A percentile compares a stretch with the other conserved stretches of the same genome.
Evolutionary conservation across 2,113 vertebrate species (phyloP).

Genomic region (Poeciliopsis retropinna): DNA sequence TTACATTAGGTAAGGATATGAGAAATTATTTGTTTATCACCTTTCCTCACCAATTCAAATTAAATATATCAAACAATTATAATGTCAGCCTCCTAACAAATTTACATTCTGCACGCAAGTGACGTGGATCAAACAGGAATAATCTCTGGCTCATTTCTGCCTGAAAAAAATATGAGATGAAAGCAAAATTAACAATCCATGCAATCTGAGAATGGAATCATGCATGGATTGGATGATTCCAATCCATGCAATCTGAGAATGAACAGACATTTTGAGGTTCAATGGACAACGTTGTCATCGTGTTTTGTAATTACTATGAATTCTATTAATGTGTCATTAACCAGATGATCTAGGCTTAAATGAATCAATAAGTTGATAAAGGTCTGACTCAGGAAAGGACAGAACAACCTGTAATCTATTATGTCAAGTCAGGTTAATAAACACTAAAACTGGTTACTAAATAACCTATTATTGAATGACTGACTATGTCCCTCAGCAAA

Average conservation of each 20-base stretch:
- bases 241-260: not conserved
- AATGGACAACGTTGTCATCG: not conserved
- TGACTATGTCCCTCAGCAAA: not conserved
- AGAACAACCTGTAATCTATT: slow-evolving; percentile 1
- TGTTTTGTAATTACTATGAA: not conserved
- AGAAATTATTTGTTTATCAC: not conserved
- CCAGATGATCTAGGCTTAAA: not conserved
- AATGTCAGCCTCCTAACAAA: too few relatives aligned
- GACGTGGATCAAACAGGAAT: not conserved
- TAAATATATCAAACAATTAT: too few relatives aligned
- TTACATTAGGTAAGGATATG: not conserved
- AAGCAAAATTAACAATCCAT: not conserved
- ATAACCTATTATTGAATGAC: not conserved
- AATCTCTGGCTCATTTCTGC: not conserved
- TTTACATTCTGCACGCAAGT: not conserved
- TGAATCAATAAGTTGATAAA: slow-evolving; percentile 22
- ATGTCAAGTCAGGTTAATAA: slow-evolving; percentile 6
- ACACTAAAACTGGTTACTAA: slow-evolving; percentile 4
- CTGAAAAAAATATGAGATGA: not conserved
- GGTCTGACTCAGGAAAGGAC: not conserved
- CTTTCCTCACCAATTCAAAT: not conserved
- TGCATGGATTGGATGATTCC: too few relatives aligned
- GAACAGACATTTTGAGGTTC: too few relatives aligned
- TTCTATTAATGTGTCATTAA: not conserved
- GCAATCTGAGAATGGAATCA: not conserved